Conservation (phyloP, 2,113 vertebrate species). For the Vireo altiloquus region DNA sequence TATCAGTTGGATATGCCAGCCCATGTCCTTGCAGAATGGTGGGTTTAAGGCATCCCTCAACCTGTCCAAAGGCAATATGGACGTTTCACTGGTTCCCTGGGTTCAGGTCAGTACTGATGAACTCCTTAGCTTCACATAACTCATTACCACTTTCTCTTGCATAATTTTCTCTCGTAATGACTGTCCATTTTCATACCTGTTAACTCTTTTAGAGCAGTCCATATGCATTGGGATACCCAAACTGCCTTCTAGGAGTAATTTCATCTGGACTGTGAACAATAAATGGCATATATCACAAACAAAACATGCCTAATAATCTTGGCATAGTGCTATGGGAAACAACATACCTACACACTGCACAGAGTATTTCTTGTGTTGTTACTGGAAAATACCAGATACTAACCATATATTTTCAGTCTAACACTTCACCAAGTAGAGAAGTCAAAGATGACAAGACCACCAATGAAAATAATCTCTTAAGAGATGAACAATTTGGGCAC, state of each 20-base stretch:
- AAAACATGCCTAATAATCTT: not conserved
- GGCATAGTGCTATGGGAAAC: not conserved
- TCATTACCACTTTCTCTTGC: not conserved
- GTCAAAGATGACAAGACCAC: not conserved
- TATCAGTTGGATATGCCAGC: not conserved
- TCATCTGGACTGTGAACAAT: not conserved
- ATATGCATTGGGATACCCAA: not conserved
- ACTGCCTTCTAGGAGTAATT: not conserved
- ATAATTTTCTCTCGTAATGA: not conserved
- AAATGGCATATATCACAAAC: not conserved
- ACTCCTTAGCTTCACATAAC: not conserved
- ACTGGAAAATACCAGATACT: not conserved
- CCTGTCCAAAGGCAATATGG: not conserved
- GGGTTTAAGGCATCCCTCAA: not conserved
- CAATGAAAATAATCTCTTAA: not conserved
- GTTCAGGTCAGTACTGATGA: not conserved
- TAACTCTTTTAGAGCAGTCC: not conserved
- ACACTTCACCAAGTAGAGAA: not conserved
- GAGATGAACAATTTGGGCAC: not conserved
- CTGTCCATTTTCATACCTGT: not conserved
- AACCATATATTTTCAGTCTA: not conserved
- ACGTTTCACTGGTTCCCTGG: not conserved
- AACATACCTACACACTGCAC: not conserved
- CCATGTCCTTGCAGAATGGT: accelerated
- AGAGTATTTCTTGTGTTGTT: not conserved